Conservation (phyloP, 2,888 invertebrate species). For the Ophion ellenae region DNA sequence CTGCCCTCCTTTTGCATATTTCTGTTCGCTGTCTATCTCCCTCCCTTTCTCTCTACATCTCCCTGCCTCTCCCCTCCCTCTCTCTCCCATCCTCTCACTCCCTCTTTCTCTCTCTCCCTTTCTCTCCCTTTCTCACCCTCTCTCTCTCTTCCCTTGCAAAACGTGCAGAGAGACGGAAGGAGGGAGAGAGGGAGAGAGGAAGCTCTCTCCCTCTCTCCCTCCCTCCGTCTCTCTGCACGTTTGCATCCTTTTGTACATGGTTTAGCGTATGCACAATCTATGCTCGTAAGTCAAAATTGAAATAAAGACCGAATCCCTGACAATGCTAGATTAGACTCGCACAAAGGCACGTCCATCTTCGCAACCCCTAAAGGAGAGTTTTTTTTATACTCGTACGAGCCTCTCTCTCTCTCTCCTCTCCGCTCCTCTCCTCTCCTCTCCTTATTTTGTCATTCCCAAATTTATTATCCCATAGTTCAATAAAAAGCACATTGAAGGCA, state of each 20-base stretch:
- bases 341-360: constrained; percentile 75
- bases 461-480: too few relatives aligned
- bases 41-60: not conserved
- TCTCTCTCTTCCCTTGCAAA: too few relatives aligned
- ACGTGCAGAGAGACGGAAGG: too few relatives aligned
- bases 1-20: not conserved
- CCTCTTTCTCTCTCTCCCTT: too few relatives aligned
- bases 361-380: not conserved
- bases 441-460: not conserved
- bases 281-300: constrained; percentile 72
- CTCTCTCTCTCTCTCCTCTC: not conserved
- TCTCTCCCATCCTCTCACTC: too few relatives aligned
- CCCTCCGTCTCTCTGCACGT: not conserved
- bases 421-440: not conserved
- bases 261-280: constrained; percentile 22
- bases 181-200: too few relatives aligned
- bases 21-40: not conserved
- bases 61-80: too few relatives aligned
- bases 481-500: too few relatives aligned
- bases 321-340: constrained; percentile 80
- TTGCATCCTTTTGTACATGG: constrained; percentile 32
- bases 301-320: constrained; percentile 80
- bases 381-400: not conserved
- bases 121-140: too few relatives aligned
- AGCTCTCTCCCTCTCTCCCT: too few relatives aligned